Evolutionary conservation across 2,113 vertebrate genomes (phyloP), one percentile per base, ranked within the genome.

Genomic region (Pelobates fuscus): DNA sequence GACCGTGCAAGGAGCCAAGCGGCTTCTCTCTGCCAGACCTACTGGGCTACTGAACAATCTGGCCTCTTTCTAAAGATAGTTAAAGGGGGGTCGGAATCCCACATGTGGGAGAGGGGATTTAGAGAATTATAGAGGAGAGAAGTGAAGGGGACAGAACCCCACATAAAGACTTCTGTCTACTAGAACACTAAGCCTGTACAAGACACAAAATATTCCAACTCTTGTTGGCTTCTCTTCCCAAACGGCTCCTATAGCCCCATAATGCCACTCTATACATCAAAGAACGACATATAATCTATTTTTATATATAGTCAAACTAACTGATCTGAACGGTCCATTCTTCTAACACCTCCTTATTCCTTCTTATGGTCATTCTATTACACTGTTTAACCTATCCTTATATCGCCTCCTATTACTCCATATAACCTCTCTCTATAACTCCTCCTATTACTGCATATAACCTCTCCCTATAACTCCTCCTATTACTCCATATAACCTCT

Each of bases 11-110:
- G 61, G 71, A 74, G 46, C 60, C 71, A 64, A 74, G 30, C 23
- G 23, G 46, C 61, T 65, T 65, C 29, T 25, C 30, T 74, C 27
- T 66, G 71, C 60, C 71, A 74, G 71, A 74, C 71, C 61, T 61
- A 74, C 49, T 65, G 49, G 46, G 71, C 49, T 55, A 74, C 27
- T 26, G 71, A 65, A 74, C 71, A 74, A 74, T 74, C 49, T 43
- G 30, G 29, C 46, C 29, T 64, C 71, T 74, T 74, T 65, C 27
- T 55, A 64, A 32, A 73, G 57, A 71, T 25, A 15, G 23, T 44
- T 71, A 30, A 27, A 27, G 52, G 61, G 61, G 61, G 62, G 52
- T 25, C 55, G 32, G 62, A 58, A 66, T 66, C 17, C 62, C 61
- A 58, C 62, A 57, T 65, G 71, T 43, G 61, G 69, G 41, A 74